Evolutionary conservation across 2,888 invertebrate species (phyloP).

Genomic region (Abrostola triplasia): DNA sequence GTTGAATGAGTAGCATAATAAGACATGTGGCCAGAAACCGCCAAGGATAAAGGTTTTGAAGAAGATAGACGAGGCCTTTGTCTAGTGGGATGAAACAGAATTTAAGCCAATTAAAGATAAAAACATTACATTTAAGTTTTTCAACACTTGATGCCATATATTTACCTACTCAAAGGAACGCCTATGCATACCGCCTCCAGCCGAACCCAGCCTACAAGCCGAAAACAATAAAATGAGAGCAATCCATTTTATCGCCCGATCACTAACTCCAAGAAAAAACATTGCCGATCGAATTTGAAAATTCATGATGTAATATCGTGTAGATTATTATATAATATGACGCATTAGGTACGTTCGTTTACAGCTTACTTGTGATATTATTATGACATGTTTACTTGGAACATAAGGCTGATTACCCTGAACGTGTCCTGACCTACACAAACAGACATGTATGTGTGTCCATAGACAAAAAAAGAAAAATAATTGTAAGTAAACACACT

Average conservation of each 20-base stretch:
- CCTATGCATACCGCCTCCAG: constrained; percentile 10
- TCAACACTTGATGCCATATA: constrained; percentile 5
- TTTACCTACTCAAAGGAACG: constrained; percentile 6
- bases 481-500: constrained; percentile 5
- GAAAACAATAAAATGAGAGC: constrained; percentile 17
- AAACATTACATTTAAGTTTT: not conserved
- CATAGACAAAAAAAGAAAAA: constrained; percentile 9
- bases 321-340: no score
- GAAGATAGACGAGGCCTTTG: no score
- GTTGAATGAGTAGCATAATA: not conserved
- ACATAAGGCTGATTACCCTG: not conserved
- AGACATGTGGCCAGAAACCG: no score
- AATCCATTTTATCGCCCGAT: constrained; percentile 13
- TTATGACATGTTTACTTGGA: not conserved
- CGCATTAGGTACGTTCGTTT: no score
- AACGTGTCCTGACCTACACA: not conserved
- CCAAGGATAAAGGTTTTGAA: no score
- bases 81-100: no score
- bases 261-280: constrained; percentile 7
- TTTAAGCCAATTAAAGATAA: not conserved
- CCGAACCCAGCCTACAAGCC: constrained; percentile 11
- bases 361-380: constrained; percentile 5
- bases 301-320: no score
- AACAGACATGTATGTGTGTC: not conserved
- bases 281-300: not conserved